Evolutionary conservation across 2,797 vertebrate species (phyloP), one percentile per base, ranked within the genome.

Genomic region (Etheostoma perlongum): DNA sequence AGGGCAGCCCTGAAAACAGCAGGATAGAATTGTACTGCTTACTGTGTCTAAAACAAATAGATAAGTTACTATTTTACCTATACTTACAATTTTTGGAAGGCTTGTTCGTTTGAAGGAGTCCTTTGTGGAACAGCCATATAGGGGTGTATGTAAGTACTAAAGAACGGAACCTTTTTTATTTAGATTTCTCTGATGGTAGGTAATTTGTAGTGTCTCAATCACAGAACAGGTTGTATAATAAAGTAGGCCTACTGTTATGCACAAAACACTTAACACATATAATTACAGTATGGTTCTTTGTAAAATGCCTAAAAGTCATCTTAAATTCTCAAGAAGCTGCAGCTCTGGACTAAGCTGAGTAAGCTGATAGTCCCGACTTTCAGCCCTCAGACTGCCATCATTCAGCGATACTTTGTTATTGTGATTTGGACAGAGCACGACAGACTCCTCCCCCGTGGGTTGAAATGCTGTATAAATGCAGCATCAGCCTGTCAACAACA

Each of bases 381-480:
- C 83, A 88, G 66, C 60, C 76, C 80, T 78, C 85, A 89, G 90
- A 77, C 84, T 73, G 79, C 70, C 82, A 74, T 86, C 81, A 85
- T 80, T 85, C 81, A 87, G 58, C n/a, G 44, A 85, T 74, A 79
- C 79, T 89, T 78, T 90, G 88, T 90, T 88, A 85, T 88, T 93
- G 89, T 90, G 80, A 88, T 92, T 84, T 83, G 78, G 69, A 85
- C 90, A 90, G 86, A 85, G 85, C 76, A 71, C 1, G 54, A 73
- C 60, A 57, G 90, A 92, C 94, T 92, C 93, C 94, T 85, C 93
- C 93, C 93, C 87, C 85, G 19, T 64, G 79, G 74, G 78, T 83
- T 82, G 85, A 91, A 91, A 86, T 74, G 78, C 89, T 88, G 85
- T 93, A 95, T 95, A 95, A 94, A 95, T 92, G 79, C 93, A 91